Evolutionary conservation across 2,797 vertebrate species (phyloP), one percentile per base, ranked within the genome.

Genomic region (Halcyon smyrnensis): DNA sequence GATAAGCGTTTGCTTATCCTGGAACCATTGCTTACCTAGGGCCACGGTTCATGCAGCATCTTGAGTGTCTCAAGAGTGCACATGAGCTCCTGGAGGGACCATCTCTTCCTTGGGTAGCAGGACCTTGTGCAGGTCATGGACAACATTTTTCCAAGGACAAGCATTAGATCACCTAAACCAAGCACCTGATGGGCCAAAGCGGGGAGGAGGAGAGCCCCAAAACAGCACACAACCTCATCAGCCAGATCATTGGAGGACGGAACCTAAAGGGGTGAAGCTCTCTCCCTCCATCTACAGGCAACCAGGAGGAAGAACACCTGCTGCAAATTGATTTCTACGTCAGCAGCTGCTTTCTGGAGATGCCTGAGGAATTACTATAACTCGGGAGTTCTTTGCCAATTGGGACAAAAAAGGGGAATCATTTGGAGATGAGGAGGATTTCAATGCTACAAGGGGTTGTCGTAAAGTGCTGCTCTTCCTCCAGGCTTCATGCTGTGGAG

Each of bases 231-330:
- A 36, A 6, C 30, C 48, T 37, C 59, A 12, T 5, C 24, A 41
- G 39, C 10, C 17, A 28, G 36, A 16, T 0, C 0, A 6, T 73
- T 30, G 36, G 8, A 45, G 39, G 8, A 81, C 41, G 45, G 65
- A 86, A 36, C 62, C 76, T 57, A 3, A 45, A 68, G 76, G 76
- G 90, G 83, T 63, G 90, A 85, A 92, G 96, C 80, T 91, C 93
- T 96, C 93, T 96, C 95, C 84, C 90, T 76, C 95, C 95, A 96
- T 79, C 95, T 96, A 96, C 0, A 56, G 94, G 95, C 75, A 87
- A 56, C 36, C 59, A 43, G 67, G 23, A 70, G 78, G 90, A 95
- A 95, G 64, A 94, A 80, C 95, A 95, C 70, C 85, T 79, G 39
- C 54, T 16, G 1, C 21, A 25, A 30, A 45, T 6, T 15, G 18